Conservation (phyloP, 2,113 vertebrate species). For the Toxotes chatareus region DNA sequence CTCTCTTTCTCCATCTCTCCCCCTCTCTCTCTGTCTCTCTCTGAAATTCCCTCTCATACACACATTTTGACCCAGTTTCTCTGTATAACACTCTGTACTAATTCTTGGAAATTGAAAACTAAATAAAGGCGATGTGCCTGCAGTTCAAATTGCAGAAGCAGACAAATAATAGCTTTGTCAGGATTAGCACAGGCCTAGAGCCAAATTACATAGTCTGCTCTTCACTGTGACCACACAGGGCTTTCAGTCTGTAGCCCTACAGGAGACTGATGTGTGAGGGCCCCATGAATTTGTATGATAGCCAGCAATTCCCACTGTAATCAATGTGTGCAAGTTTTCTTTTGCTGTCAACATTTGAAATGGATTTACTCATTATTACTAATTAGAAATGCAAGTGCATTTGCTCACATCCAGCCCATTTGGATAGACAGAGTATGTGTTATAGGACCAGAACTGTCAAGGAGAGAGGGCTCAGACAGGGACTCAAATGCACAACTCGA, state of each 20-base stretch:
- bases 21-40: neutral
- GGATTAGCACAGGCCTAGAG: slow-evolving; percentile 58
- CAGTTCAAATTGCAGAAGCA: slow-evolving; percentile 60
- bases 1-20: neutral
- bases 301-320: neutral
- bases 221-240: slow-evolving; percentile 55
- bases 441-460: neutral
- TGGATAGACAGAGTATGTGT: neutral
- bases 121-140: slow-evolving; percentile 68
- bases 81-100: slow-evolving; percentile 58
- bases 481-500: too few relatives aligned
- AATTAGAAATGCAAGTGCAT: neutral
- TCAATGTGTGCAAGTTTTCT: neutral
- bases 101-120: slow-evolving; percentile 77
- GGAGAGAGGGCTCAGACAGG: too few relatives aligned
- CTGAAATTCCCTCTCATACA: slow-evolving; percentile 48
- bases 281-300: neutral
- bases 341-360: neutral
- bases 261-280: slow-evolving; percentile 34
- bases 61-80: slow-evolving; percentile 76
- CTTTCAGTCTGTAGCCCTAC: slow-evolving; percentile 34
- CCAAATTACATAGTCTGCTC: slow-evolving; percentile 57
- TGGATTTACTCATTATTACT: neutral
- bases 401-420: neutral
- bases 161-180: slow-evolving; percentile 73